Evolutionary conservation across 2,888 invertebrate genomes (phyloP), one percentile per base, ranked within the genome.

Genomic region (Netelia fuscicornis): DNA sequence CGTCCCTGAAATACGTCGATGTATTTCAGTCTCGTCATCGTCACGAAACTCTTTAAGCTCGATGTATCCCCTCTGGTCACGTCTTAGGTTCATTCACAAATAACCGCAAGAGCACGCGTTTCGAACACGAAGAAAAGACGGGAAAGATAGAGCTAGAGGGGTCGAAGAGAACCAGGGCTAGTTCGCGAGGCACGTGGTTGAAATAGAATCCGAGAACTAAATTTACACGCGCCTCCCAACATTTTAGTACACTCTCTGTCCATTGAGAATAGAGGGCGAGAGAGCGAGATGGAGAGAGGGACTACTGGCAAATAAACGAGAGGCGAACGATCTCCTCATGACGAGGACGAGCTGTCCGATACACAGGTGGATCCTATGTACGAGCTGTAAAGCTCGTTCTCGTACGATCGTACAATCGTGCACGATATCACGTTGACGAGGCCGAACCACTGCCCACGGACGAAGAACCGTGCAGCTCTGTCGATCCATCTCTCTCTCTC

Each of bases 121-220:
- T n/a, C 13, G 30, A 37, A 64, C 64, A 17, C 64, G 30, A 30
- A 37, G 42, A 65, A 42, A 65, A 2, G 10, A 58, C 44, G 23
- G 23, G 17, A 70, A 37, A 70, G 25, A 75, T 37, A 23, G 58
- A 48, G 74, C 30, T 20, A 67, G 68, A 58, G 17, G 23, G 44
- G 37, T 20, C 0, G 37, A 48, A 48, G 13, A 48, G 13, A 48
- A 30, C 17, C 30, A 13, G 30, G 30, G n/a, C 54, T 54, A 37
- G 48, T 20, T 56, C 11, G 64, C 10, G 52, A 44, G 30, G 52
- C 70, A 71, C 76, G 76, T 82, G 64, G 64, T 76, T 54, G 48
- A 82, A 82, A 82, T 82, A 71, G 81, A 76, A 76, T 71, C 74
- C 56, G 56, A 54, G 81, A 44, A 65, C 52, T 58, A 54, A 81